Base-by-base conservation (phyloP, 1,140 invertebrate species). In the Agrilus planipennis region DNA sequence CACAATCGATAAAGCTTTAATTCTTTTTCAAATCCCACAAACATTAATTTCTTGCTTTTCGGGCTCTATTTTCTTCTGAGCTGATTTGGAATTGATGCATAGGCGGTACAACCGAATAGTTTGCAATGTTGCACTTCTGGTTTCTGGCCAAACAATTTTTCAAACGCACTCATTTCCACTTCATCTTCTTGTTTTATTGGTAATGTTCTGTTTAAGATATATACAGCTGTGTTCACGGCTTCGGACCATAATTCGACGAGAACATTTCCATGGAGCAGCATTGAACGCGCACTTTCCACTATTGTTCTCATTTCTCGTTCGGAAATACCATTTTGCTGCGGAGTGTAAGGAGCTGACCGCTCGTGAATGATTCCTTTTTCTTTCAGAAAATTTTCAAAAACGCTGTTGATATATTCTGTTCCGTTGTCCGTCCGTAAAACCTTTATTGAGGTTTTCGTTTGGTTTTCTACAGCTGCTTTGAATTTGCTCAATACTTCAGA, bases 51-150 rank as follows among this genome's bases (percentile, higher is more conserved):
- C 19, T 23, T 16, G 2, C 40, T 44, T 23, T 50, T 46, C 17
- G 42, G 36, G 25, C 46, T 42, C n/a, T n/a, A n/a, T n/a, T n/a
- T n/a, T n/a, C n/a, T n/a, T n/a, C n/a, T n/a, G n/a, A n/a, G n/a
- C n/a, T n/a, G n/a, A 7, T 25, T 25, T n/a, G 23, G 23, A 7
- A 20, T 31, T n/a, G n/a, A n/a, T n/a, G n/a, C n/a, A n/a, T n/a
- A n/a, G n/a, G n/a, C n/a, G n/a, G n/a, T n/a, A n/a, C n/a, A n/a
- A n/a, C n/a, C n/a, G n/a, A n/a, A n/a, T n/a, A n/a, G n/a, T n/a
- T n/a, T 40, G 44, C 45, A 65, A 17, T 64, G 63, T 41, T 60
- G 58, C 3, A 62, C 58, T n/a, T 68, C 60, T 11, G 64, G 46
- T 25, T 61, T 47, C 65, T 69, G 36, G 48, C 61, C 17, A 39